Base-by-base conservation (phyloP, 2,888 invertebrate genomes). In the Agonopterix alstromeriana region DNA sequence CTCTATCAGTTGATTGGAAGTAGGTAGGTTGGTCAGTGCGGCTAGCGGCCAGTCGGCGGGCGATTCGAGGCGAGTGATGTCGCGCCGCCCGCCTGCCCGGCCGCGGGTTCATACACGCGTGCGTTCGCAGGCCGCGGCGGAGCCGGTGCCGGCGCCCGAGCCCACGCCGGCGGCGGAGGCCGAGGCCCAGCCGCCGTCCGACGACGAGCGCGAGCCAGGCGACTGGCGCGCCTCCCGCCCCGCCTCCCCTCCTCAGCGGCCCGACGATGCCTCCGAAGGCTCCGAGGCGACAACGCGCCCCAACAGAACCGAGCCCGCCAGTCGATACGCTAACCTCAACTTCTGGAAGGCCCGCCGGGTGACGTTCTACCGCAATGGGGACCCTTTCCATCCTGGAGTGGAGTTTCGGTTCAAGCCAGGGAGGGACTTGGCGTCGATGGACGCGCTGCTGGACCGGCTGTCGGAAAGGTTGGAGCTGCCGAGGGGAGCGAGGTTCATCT, bases 341-440 rank as follows among this genome's bases (percentile, higher is more conserved):
- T 96, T 94, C 73, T 97, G 96, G 96, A 93, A 94, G 66, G 95
- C 96, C 0, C 90, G 96, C 51, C 90, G 96, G 47, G 95, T 97
- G 50, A 93, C 95, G 1, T 97, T 98, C 82, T 98, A 95, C 85
- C 93, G 96, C 73, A 98, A 98, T 90, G 98, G 98, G 2, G 97
- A 98, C 73, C 95, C 96, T 0, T 96, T 96, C 73, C 97, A 95
- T 71, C 96, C 95, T 10, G 97, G 97, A 0, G 92, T 97, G 38
- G 97, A 96, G 77, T 93, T 95, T 56, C 86, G 91, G 40, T 96
- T 98, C 71, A 95, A 96, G 56, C 96, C 97, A 0, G 97, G 97
- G 1, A 90, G 96, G 52, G 97, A 97, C 70, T 94, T 98, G 65
- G 94, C 93, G 42, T 95, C 94, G 10, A 82, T 98, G 85, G 97